Conservation (phyloP, 1,140 invertebrate species). For the Adelges cooleyi region DNA sequence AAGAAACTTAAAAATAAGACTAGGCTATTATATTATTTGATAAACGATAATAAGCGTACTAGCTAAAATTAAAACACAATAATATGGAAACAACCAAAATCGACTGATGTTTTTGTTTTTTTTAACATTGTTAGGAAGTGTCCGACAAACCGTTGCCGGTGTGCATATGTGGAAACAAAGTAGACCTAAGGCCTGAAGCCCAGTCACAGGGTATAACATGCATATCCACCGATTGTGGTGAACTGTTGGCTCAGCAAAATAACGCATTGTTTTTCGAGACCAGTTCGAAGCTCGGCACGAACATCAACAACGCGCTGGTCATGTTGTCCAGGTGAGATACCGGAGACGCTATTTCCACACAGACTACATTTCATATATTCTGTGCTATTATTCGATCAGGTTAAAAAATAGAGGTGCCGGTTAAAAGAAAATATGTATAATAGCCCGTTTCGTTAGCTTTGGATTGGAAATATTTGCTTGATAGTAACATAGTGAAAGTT, state of each 20-base stretch:
- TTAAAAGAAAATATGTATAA: too few species aligned
- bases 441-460: too few species aligned
- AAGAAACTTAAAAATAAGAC: not conserved
- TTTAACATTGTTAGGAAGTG: conserved; percentile 26
- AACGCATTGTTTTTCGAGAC: conserved; percentile 32
- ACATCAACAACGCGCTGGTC: conserved; percentile 31
- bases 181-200: conserved; percentile 32
- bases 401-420: too few species aligned
- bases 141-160: conserved; percentile 32
- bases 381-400: too few species aligned
- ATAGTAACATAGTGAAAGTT: too few species aligned
- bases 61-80: too few species aligned
- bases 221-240: conserved; percentile 29
- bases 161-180: conserved; percentile 33
- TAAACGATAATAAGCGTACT: not conserved
- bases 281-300: conserved; percentile 33
- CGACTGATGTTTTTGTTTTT: not conserved
- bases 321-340: conserved; percentile 32
- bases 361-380: too few species aligned
- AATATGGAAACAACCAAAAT: not conserved
- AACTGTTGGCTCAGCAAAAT: conserved; percentile 30
- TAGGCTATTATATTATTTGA: not conserved
- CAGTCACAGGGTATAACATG: conserved; percentile 29
- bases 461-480: too few species aligned
- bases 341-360: too few species aligned